Percentiles rank a stretch among this genome's conserved stretches.
phyloP scores from a whole-genome alignment of 64 coral and sea anemone species.

The Pocillopora damicornis region DNA sequence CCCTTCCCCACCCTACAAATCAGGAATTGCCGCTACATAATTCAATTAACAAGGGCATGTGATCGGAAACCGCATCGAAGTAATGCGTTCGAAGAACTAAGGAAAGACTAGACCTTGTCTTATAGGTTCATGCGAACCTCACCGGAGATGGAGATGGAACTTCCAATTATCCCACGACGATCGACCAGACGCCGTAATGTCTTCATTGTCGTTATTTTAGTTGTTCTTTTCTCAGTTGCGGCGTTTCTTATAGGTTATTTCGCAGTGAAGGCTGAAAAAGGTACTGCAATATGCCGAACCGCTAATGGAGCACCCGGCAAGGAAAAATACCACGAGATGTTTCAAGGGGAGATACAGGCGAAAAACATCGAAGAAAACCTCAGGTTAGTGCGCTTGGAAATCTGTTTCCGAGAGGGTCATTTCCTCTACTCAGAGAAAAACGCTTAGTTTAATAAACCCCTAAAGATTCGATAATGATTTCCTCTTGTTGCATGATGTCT shows the following conservation, averaged over 20 bases:
- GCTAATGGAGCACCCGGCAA: neutral
- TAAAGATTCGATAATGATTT: no score
- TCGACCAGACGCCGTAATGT: neutral
- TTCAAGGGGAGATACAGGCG: slow-evolving; percentile 21
- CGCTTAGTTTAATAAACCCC: no score
- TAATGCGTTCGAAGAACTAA: no score
- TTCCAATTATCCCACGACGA: neutral
- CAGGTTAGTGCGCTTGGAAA: slow-evolving; percentile 4
- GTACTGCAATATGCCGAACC: neutral
- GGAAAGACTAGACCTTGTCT: no score
- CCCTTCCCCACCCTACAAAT: no score
- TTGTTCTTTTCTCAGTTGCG: neutral
- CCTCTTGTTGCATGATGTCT: no score
- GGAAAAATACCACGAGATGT: slow-evolving; percentile 30
- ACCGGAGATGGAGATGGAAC: neutral
- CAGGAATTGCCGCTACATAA: no score
- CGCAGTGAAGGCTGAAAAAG: neutral
- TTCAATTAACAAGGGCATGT: no score
- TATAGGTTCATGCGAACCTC: no score
- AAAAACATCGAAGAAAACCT: slow-evolving; percentile 43
- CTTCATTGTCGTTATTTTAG: neutral
- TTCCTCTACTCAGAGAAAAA: no score
- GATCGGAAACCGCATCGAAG: no score
- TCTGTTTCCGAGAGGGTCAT: no score
- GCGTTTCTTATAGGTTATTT: slow-evolving; percentile 58